phyloP scores from a whole-genome alignment of 2,113 vertebrate species.

The Antigone vipio region DNA sequence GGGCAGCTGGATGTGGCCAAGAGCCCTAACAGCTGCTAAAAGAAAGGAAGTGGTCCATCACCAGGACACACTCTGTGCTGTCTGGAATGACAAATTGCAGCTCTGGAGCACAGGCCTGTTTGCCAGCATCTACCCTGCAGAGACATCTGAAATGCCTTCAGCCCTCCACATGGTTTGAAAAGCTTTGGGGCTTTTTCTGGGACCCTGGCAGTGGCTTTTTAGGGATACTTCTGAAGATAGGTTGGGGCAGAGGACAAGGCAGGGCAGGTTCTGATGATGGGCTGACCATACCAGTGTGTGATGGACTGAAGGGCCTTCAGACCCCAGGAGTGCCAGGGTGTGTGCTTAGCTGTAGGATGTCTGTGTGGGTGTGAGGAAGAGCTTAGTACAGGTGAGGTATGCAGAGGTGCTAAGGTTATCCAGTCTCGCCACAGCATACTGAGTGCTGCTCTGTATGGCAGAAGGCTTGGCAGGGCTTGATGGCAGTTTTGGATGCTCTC shows the following conservation, averaged over 20 bases:
- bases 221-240: neutral
- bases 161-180: neutral
- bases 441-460: neutral
- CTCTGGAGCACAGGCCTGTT: neutral
- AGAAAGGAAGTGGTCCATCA: slow-evolving; percentile 42
- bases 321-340: neutral
- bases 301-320: neutral
- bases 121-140: neutral
- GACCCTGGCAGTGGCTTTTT: neutral
- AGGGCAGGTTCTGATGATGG: neutral
- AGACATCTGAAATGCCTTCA: neutral
- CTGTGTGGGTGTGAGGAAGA: neutral
- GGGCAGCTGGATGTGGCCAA: slow-evolving; percentile 68
- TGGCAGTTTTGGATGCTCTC: neutral
- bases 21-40: slow-evolving; percentile 62
- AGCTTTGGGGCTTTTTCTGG: neutral
- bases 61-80: neutral
- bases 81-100: neutral
- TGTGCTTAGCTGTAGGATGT: neutral
- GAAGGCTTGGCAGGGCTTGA: neutral
- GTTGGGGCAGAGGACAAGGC: neutral
- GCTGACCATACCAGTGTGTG: neutral
- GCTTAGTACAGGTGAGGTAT: neutral
- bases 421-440: neutral
- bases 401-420: neutral